phyloP scores from a whole-genome alignment of 2,888 invertebrate species.

The Oeneis ivallda region DNA sequence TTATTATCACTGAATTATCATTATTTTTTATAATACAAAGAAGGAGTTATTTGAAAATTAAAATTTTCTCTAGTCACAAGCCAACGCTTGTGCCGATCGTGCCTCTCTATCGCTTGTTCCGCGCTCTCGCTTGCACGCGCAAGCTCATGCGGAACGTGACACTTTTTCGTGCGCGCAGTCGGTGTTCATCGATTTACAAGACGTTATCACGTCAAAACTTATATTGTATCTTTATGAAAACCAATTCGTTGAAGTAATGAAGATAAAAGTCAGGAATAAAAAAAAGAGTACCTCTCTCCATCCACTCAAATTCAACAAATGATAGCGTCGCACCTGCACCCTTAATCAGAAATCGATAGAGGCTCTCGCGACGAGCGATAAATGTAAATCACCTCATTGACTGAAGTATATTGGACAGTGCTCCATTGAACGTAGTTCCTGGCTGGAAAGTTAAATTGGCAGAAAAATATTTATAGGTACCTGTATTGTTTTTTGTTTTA shows the following conservation, averaged over 20 bases:
- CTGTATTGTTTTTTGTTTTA: constrained; percentile 1
- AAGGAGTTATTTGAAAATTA: no score
- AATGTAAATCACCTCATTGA: constrained; percentile 73
- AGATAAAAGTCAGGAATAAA: constrained; percentile 12
- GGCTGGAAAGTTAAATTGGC: constrained; percentile 64
- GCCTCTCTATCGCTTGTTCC: no score
- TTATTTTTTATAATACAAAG: no score
- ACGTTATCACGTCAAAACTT: no score
- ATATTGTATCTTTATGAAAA: not conserved
- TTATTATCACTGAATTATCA: no score
- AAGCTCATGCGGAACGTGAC: no score
- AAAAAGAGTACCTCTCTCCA: not conserved
- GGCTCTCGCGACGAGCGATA: constrained; percentile 50
- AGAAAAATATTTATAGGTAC: constrained; percentile 1
- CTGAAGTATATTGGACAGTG: constrained; percentile 62
- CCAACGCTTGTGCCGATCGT: no score
- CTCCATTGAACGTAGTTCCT: constrained; percentile 60
- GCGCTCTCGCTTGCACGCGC: no score
- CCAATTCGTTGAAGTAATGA: not conserved
- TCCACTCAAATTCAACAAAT: constrained; percentile 28
- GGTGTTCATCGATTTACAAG: no score
- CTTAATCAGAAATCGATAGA: constrained; percentile 34
- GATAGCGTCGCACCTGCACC: constrained; percentile 30
- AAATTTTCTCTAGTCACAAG: no score
- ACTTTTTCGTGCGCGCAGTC: no score